Conservation (phyloP, 2,888 invertebrate genomes). For the Nesidiocoris tenuis region DNA sequence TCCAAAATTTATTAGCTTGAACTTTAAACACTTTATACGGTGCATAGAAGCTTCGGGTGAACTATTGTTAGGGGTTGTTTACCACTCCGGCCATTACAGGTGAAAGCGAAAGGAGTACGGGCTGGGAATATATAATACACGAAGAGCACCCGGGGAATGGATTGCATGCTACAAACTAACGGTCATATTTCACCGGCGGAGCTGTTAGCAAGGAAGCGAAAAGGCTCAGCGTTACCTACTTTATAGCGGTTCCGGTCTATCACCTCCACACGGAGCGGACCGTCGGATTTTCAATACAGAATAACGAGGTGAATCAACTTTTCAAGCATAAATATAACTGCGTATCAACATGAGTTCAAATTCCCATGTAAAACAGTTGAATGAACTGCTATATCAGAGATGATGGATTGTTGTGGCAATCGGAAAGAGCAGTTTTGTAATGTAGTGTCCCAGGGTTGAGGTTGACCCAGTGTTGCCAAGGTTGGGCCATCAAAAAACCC, state of each 20-base stretch:
- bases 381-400: too few relatives aligned
- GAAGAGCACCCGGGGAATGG: conserved; percentile 12
- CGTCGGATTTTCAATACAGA: neutral
- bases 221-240: neutral
- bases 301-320: too few relatives aligned
- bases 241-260: neutral
- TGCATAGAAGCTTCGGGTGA: neutral
- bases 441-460: too few relatives aligned
- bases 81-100: neutral
- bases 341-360: too few relatives aligned
- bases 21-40: too few relatives aligned
- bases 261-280: neutral
- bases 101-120: neutral
- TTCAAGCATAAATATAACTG: too few relatives aligned
- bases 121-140: conserved; percentile 19
- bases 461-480: neutral
- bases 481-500: too few relatives aligned
- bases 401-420: too few relatives aligned
- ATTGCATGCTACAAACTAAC: conserved; percentile 28
- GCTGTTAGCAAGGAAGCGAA: conserved; percentile 6
- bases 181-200: conserved; percentile 15
- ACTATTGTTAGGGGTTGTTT: neutral
- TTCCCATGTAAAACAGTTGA: too few relatives aligned
- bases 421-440: too few relatives aligned
- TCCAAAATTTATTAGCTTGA: too few relatives aligned